Base-by-base conservation (phyloP, 1,140 invertebrate species). In the Drosophila kanapiae region DNA sequence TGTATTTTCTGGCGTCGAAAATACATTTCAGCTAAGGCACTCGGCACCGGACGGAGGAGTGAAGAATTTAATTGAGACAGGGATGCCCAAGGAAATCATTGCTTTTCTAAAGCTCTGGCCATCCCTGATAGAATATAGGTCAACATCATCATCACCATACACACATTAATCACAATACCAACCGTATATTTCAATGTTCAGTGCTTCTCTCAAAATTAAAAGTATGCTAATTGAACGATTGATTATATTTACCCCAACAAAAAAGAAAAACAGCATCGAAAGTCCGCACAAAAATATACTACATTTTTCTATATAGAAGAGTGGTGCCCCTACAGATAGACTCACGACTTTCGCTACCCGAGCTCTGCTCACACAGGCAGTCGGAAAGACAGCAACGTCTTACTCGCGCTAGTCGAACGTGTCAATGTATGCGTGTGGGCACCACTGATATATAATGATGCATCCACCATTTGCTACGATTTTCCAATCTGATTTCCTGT, bases 1-100 rank as follows among this genome's bases (percentile, higher is more conserved):
- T 96, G 37, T 94, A 95, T 92, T 96, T 96, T 91, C 93, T 96
- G 71, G 94, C 95, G 45, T 94, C 94, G 80, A 95, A 95, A 93
- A 92, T 95, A 87, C 85, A 78, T 62, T 82, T 93, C 71, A 86
- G 91, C 76, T 91, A 91, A 59, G 85, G 78, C 85, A 75, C 75
- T 56, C 7, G 8, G 6, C 16, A 23, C 23, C 23, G 4, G 14
- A 5, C 6, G 1, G 2, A 35, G 61, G 35, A 40, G 62, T 35
- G 11, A 68, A 51, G 65, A 69, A 51, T 65, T 62, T 65, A 38
- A n/a, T 38, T 4, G 8, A 56, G 8, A 38, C 8, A 56, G 8
- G 53, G 18, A 4, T 56, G 53, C 35, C 35, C 53, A 54, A 9
- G n/a, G 31, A 18, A 35, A 35, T 8, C 31, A 23, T 23, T 23